These are phyloP conservation scores for Apolygus lucorum DNA, from an alignment of 1,140 invertebrate genomes.

Conservation along the genomic window DNA sequence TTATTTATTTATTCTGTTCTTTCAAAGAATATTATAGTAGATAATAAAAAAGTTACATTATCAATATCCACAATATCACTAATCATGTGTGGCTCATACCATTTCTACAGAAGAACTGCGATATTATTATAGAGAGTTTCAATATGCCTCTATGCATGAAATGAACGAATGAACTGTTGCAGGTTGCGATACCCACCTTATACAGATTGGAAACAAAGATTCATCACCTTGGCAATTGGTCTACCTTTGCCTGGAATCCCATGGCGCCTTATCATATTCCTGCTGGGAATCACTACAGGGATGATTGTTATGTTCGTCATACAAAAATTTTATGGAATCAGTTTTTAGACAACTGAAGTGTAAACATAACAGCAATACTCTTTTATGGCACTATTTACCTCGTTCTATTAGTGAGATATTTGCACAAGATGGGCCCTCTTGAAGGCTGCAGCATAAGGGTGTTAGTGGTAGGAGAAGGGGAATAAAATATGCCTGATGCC, in stretches of 20 bases:
- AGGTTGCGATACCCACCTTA: constrained; percentile 82
- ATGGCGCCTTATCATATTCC: background rate
- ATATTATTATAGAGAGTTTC: background rate
- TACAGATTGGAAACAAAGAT: constrained; percentile 59
- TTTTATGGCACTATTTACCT: too few relatives aligned
- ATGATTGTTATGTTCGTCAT: too few relatives aligned
- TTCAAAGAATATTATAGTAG: background rate
- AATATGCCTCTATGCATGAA: background rate
- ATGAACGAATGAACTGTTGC: constrained; percentile 33
- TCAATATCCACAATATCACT: background rate
- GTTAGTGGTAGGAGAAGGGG: too few relatives aligned
- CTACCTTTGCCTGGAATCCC: background rate
- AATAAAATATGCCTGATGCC: too few relatives aligned
- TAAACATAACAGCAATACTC: too few relatives aligned
- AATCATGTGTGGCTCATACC: background rate
- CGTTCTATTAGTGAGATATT: too few relatives aligned
- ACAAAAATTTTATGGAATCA: too few relatives aligned
- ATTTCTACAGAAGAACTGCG: background rate
- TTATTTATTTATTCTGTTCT: too few relatives aligned
- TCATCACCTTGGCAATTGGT: constrained; percentile 42
- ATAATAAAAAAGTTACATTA: background rate
- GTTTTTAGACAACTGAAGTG: too few relatives aligned
- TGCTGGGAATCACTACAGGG: background rate
- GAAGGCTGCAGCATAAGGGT: too few relatives aligned
- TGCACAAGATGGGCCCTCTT: too few relatives aligned